These are phyloP conservation scores for Bactericera cockerelli DNA, from an alignment of 1,140 invertebrate species.

Conservation along the genomic window DNA sequence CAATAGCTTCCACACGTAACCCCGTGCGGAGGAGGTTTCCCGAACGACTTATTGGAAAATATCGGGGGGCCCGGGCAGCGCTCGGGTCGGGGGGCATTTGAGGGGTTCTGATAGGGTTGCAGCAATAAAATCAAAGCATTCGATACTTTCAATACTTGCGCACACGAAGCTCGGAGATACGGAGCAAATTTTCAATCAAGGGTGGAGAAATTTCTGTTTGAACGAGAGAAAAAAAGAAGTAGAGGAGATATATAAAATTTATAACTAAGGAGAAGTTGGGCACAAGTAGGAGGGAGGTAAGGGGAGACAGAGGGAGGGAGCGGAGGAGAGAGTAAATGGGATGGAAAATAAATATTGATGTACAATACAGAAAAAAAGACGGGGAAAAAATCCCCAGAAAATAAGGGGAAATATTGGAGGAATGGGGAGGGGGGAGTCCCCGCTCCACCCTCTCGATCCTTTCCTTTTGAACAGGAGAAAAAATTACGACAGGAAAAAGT, in stretches of 20 bases:
- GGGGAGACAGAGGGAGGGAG: not conserved
- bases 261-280: not conserved
- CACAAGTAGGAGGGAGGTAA: not conserved
- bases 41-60: no score
- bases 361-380: not conserved
- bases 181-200: not conserved
- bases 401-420: slow-evolving; percentile 5
- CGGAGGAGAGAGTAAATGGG: not conserved
- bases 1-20: not conserved
- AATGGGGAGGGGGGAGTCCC: not conserved
- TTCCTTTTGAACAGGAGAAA: not conserved
- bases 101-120: not conserved
- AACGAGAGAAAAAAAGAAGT: not conserved
- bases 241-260: not conserved
- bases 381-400: slow-evolving; percentile 4
- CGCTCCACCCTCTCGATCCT: not conserved
- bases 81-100: not conserved
- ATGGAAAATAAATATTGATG: slow-evolving; percentile 8
- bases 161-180: not conserved
- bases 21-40: not conserved
- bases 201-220: not conserved
- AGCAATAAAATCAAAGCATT: slow-evolving; percentile 2
- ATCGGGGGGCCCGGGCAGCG: no score
- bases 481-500: slow-evolving; percentile 7
- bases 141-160: not conserved